Evolutionary conservation across 64 coral and sea anemone genomes (phyloP).

Genomic region (Cladopsammia gracilis): DNA sequence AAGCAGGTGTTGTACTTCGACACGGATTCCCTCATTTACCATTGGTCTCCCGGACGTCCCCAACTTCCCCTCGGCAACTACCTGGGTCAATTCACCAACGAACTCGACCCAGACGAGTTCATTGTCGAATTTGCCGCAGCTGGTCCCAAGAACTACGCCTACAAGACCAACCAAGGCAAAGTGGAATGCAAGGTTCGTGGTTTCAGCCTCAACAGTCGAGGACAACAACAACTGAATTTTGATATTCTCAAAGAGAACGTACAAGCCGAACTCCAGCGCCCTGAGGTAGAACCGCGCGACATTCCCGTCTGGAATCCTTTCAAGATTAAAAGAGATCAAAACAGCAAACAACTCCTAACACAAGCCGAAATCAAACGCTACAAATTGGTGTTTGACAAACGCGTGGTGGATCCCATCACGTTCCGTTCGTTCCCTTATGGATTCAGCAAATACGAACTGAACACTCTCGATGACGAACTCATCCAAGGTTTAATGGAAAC

Average conservation of each 20-base stretch:
- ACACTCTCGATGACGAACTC: too few species aligned
- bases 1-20: not conserved
- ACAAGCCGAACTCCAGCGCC: not conserved
- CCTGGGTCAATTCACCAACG: slow-evolving; percentile 30
- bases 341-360: not conserved
- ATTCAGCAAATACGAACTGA: too few species aligned
- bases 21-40: slow-evolving; percentile 2
- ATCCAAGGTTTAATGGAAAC: too few species aligned
- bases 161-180: not conserved
- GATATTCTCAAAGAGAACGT: not conserved
- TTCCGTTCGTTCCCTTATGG: not conserved
- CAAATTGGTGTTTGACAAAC: slow-evolving; percentile 4
- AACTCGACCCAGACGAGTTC: not conserved
- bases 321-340: not conserved
- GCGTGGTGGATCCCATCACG: not conserved
- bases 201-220: not conserved
- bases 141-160: slow-evolving; percentile 7
- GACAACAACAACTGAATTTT: not conserved
- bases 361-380: not conserved
- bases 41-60: not conserved
- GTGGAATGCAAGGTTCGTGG: not conserved
- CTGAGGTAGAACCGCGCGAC: not conserved
- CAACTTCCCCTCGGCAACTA: slow-evolving; percentile 5
- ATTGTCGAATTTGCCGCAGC: slow-evolving; percentile 26
- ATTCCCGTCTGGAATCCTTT: not conserved